A percentile compares a stretch with the other conserved stretches of the same genome.
Conservation (phyloP, 2,797 vertebrate genomes). For the Eulemur rubriventer region DNA sequence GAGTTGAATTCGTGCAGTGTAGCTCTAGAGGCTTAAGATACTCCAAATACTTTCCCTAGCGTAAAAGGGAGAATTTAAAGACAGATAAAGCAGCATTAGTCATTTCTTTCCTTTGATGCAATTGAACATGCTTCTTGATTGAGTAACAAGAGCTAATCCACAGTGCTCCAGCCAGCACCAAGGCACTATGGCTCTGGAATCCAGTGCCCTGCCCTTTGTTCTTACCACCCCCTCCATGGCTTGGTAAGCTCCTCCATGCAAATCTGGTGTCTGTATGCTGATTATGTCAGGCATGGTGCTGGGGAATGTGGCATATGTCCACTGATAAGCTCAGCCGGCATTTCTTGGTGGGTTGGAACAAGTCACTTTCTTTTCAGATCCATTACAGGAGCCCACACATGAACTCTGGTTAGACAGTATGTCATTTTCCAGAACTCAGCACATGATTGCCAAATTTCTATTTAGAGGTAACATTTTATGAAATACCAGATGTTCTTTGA, state of each 20-base stretch:
- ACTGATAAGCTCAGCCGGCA: neutral
- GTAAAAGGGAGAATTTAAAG: neutral
- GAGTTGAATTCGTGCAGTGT: neutral
- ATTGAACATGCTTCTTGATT: neutral
- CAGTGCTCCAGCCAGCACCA: neutral
- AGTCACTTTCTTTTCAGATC: conserved; percentile 44
- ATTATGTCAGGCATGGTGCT: neutral
- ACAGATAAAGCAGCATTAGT: neutral
- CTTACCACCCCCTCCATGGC: neutral
- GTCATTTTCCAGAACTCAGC: conserved; percentile 63
- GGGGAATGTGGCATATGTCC: neutral
- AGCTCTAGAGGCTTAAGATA: neutral
- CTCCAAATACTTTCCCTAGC: neutral
- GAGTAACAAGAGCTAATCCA: neutral
- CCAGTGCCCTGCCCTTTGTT: neutral
- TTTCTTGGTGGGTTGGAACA: neutral
- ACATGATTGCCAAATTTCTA: conserved; percentile 50
- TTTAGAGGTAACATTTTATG: conserved; percentile 51
- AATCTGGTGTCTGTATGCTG: neutral
- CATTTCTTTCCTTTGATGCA: neutral
- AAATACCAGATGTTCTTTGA: conserved; percentile 60
- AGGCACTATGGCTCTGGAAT: neutral
- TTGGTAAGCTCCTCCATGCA: neutral
- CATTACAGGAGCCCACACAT: conserved; percentile 39
- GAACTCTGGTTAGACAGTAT: neutral